These are phyloP conservation scores for Drosophila trichaetosa DNA, from an alignment of 2,888 invertebrate species.

Conservation along the genomic window DNA sequence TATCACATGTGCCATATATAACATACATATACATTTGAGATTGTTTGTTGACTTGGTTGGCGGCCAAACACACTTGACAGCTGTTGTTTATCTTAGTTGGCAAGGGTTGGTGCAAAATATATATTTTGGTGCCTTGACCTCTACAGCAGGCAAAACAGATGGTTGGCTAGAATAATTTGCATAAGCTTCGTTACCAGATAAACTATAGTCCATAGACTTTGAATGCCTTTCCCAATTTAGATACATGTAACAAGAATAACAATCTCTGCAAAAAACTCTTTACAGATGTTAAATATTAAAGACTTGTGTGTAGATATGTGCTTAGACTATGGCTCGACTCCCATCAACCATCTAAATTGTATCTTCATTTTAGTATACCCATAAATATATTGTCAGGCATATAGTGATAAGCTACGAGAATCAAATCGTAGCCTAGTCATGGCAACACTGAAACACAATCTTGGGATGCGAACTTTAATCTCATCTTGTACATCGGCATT, in stretches of 20 bases:
- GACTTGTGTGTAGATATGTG: neutral
- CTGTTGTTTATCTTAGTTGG: slow-evolving; percentile 28
- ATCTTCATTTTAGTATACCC: neutral
- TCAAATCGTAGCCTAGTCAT: neutral
- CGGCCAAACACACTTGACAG: slow-evolving; percentile 29
- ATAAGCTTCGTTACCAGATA: neutral
- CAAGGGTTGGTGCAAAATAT: slow-evolving; percentile 6
- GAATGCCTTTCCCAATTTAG: neutral
- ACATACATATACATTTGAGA: slow-evolving; percentile 3
- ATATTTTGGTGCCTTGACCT: slow-evolving; percentile 13
- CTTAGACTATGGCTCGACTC: neutral
- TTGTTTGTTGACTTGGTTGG: slow-evolving; percentile 19
- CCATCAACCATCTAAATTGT: neutral
- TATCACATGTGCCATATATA: slow-evolving; percentile 24
- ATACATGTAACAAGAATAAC: too few species aligned
- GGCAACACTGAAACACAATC: neutral
- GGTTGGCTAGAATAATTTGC: neutral
- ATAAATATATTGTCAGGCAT: neutral
- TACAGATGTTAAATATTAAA: neutral
- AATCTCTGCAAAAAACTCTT: neutral
- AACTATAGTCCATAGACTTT: neutral
- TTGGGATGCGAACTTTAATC: neutral
- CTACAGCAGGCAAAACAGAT: neutral
- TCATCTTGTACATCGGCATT: too few species aligned
- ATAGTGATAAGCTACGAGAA: neutral